Evolutionary conservation across 2,888 invertebrate genomes (phyloP).

Genomic region (Amphiduros pacificus): DNA sequence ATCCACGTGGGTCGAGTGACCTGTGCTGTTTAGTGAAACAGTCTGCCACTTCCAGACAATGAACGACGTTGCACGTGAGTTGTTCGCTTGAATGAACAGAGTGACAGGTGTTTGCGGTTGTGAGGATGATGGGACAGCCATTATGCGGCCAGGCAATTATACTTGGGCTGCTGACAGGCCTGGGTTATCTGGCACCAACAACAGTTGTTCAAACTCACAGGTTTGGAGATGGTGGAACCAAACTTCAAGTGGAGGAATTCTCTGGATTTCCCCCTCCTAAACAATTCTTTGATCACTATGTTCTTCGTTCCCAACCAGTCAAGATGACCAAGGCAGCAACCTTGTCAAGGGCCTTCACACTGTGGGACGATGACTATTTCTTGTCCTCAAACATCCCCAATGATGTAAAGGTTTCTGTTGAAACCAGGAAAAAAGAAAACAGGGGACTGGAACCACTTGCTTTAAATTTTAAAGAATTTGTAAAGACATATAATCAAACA

Average conservation of each 20-base stretch:
- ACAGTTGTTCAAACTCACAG: not conserved
- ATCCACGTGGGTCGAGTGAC: too few species aligned
- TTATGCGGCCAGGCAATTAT: too few species aligned
- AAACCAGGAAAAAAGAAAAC: conserved; percentile 54
- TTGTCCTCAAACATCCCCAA: conserved; percentile 35
- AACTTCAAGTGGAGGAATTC: conserved; percentile 35
- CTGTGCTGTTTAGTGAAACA: too few species aligned
- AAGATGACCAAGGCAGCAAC: conserved; percentile 47
- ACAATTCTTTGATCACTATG: conserved; percentile 46
- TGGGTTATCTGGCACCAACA: not conserved
- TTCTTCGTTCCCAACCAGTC: conserved; percentile 39
- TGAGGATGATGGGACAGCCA: too few species aligned
- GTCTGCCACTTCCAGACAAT: too few species aligned
- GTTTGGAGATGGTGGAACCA: conserved; percentile 45
- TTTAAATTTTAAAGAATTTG: conserved; percentile 50
- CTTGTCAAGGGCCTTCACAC: conserved; percentile 39
- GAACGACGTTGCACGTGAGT: too few species aligned
- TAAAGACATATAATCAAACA: conserved; percentile 45
- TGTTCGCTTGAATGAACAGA: too few species aligned
- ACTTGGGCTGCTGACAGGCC: too few species aligned
- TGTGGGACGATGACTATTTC: conserved; percentile 56
- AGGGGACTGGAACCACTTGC: conserved; percentile 37
- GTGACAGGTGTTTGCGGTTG: too few species aligned
- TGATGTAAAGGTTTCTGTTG: conserved; percentile 40
- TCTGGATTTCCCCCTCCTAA: conserved; percentile 42